Evolutionary conservation across 64 coral and sea anemone genomes (phyloP).

Genomic region (Stichodactyla mertensii): DNA sequence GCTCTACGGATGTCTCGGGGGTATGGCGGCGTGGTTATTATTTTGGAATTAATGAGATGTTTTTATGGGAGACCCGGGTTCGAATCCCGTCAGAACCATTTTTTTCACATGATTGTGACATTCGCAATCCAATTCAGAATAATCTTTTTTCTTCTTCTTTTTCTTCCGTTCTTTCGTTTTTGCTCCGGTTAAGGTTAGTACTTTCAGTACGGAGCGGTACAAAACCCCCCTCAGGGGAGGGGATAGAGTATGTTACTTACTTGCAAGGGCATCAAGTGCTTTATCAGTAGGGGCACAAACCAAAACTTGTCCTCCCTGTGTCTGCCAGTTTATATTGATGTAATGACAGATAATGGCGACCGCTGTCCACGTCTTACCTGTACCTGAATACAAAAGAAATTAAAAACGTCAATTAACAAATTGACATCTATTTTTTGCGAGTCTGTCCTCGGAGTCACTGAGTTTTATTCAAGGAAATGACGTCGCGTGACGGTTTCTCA

Average conservation of each 20-base stretch:
- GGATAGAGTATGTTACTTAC: slow-evolving; percentile 22
- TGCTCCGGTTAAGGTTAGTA: not conserved
- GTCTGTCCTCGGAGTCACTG: no score
- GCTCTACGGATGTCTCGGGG: no score
- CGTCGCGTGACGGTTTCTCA: not conserved
- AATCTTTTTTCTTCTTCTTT: no score
- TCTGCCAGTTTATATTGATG: slow-evolving; percentile 51
- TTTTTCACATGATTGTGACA: no score
- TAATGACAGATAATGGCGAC: slow-evolving; percentile 70
- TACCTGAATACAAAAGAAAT: not conserved
- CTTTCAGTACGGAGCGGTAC: not conserved
- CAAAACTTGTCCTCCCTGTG: slow-evolving; percentile 45
- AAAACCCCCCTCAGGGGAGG: not conserved
- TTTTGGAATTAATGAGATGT: no score
- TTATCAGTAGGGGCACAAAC: slow-evolving; percentile 83
- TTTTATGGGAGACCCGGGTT: no score
- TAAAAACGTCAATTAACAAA: not conserved
- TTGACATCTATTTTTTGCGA: no score
- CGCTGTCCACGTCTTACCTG: slow-evolving; percentile 85
- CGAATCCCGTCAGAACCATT: no score
- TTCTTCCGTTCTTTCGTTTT: no score
- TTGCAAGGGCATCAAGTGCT: slow-evolving; percentile 80
- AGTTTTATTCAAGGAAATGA: not conserved
- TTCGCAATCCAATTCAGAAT: no score
- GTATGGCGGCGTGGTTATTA: no score